Percentiles rank a stretch among this genome's conserved stretches.
These are phyloP conservation scores for Brienomyrus longianalis DNA, from an alignment of 2,113 vertebrate genomes.

Conservation along the genomic window DNA sequence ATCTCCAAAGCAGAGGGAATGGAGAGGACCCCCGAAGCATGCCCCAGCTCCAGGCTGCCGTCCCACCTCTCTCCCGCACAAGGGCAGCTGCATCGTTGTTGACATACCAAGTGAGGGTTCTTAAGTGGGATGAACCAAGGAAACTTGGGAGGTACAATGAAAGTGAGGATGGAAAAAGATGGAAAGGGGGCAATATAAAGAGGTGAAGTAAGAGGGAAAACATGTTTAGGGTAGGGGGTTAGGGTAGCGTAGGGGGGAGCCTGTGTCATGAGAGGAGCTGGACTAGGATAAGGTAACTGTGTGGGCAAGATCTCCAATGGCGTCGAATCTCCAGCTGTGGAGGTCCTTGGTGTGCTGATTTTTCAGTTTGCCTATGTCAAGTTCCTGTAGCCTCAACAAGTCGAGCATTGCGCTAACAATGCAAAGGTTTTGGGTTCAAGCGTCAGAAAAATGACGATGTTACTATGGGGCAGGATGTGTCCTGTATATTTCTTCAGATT, in stretches of 20 bases:
- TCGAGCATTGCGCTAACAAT: neutral
- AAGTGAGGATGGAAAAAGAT: neutral
- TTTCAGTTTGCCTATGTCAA: neutral
- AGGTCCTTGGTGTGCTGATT: neutral
- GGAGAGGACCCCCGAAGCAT: neutral
- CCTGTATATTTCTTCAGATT: neutral
- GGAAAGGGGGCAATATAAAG: neutral
- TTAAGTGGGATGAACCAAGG: neutral
- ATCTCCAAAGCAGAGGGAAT: neutral
- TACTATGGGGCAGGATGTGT: neutral
- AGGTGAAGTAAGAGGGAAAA: constrained; percentile 11
- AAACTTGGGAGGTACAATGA: neutral
- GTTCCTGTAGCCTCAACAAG: neutral
- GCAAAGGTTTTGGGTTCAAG: neutral
- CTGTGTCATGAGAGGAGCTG: neutral
- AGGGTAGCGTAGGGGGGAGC: neutral
- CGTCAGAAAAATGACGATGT: neutral
- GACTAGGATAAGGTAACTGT: neutral
- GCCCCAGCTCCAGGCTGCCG: neutral
- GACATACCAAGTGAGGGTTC: neutral
- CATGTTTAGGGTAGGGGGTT: neutral
- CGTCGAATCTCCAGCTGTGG: neutral
- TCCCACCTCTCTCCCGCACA: neutral
- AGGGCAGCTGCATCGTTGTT: neutral
- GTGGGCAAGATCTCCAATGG: neutral